Evolutionary conservation across 2,797 vertebrate genomes (phyloP).

Genomic region (Rhincodon typus): DNA sequence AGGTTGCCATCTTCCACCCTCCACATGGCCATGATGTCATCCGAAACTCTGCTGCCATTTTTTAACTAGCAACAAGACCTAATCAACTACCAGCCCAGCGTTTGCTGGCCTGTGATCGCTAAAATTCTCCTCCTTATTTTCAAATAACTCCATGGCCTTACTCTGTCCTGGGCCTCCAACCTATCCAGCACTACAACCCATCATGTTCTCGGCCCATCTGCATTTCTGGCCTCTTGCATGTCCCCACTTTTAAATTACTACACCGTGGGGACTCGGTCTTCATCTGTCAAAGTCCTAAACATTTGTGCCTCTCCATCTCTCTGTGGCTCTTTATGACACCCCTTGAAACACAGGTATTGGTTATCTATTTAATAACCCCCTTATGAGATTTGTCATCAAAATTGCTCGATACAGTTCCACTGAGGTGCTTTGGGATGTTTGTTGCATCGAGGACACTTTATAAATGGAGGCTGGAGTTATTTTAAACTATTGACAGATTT

Average conservation of each 20-base stretch:
- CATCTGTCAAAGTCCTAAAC: too few species aligned
- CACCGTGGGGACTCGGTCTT: too few species aligned
- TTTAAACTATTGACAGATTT: not conserved
- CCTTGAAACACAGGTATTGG: not conserved
- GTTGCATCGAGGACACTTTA: not conserved
- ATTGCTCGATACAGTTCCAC: not conserved
- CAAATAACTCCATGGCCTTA: not conserved
- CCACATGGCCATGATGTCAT: not conserved
- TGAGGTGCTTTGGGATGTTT: not conserved
- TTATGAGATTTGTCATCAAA: not conserved
- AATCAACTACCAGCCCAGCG: too few species aligned
- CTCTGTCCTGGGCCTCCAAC: not conserved
- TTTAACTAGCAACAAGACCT: not conserved
- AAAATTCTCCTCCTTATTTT: not conserved
- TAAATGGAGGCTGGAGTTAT: not conserved
- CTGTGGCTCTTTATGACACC: not conserved
- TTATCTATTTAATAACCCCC: not conserved
- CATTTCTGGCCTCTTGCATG: not conserved
- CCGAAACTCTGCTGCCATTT: not conserved
- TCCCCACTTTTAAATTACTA: not conserved
- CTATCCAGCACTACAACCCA: not conserved
- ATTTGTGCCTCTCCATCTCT: too few species aligned
- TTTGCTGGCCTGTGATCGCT: not conserved
- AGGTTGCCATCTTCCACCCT: not conserved
- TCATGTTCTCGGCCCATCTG: not conserved